Percentiles rank a stretch among this genome's conserved stretches.
Evolutionary conservation across 2,113 vertebrate species (phyloP).

Genomic region (Tursiops truncatus): DNA sequence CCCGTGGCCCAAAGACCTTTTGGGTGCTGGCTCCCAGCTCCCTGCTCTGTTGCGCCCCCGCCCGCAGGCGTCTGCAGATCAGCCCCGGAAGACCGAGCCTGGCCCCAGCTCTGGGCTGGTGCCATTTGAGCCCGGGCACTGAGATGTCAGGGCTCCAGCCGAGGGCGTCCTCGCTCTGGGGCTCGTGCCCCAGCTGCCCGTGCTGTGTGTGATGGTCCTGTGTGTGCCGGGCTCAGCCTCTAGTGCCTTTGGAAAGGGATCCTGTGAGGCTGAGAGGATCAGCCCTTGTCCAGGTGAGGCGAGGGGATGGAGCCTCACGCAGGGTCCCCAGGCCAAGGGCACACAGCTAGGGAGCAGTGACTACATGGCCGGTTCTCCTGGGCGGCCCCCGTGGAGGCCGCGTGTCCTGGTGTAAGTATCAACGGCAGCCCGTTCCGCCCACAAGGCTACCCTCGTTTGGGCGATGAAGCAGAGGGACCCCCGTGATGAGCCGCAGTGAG

Average conservation of each 20-base stretch:
- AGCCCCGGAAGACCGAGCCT: fast-evolving
- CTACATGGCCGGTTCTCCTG: fast-evolving
- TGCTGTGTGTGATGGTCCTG: fast-evolving
- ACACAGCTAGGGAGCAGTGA: not conserved
- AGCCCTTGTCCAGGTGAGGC: not conserved
- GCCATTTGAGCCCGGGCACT: too few relatives aligned
- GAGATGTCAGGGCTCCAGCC: not conserved
- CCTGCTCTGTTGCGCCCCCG: fast-evolving
- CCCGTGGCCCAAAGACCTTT: not conserved
- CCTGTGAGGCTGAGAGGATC: not conserved
- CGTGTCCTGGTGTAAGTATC: fast-evolving
- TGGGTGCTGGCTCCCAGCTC: not conserved
- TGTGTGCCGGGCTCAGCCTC: too few relatives aligned
- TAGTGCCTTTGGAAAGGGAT: not conserved
- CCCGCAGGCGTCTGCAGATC: not conserved
- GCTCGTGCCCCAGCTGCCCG: too few relatives aligned
- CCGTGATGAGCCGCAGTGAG: fast-evolving
- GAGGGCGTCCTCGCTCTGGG: fast-evolving
- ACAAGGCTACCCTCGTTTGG: fast-evolving
- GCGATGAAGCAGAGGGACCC: not conserved
- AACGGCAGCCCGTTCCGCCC: fast-evolving
- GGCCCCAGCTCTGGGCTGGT: not conserved
- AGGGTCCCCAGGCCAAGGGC: not conserved
- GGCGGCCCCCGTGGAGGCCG: fast-evolving
- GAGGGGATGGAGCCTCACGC: fast-evolving